Percentiles rank a stretch among this genome's conserved stretches.
Conservation (phyloP, 2,113 vertebrate species). For the Uria aalge region DNA sequence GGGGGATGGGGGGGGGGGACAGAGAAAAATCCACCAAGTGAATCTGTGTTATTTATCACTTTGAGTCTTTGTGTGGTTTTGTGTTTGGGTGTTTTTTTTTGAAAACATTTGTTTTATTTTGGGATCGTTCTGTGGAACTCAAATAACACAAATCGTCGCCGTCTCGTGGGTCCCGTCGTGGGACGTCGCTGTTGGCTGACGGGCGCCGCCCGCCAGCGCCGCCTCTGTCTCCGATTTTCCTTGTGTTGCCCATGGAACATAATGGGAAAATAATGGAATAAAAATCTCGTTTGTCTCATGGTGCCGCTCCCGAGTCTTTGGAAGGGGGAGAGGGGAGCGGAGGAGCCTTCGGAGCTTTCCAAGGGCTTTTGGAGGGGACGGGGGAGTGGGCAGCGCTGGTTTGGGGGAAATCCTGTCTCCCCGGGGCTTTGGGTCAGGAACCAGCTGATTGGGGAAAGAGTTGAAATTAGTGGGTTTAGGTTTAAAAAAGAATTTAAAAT, state of each 20-base stretch:
- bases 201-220: neutral
- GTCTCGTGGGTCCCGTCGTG: neutral
- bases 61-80: neutral
- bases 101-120: neutral
- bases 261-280: neutral
- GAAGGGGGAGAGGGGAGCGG: neutral
- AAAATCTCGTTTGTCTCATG: neutral
- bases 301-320: neutral
- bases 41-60: neutral
- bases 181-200: neutral
- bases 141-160: neutral
- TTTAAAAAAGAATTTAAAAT: neutral
- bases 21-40: neutral
- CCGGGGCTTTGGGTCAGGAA: neutral
- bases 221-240: neutral
- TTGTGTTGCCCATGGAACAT: neutral
- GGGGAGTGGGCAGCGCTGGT: neutral
- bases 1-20: neutral
- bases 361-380: neutral
- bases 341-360: neutral
- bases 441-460: neutral
- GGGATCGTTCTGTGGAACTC: neutral
- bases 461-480: too few relatives aligned
- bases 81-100: neutral
- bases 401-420: neutral